Evolutionary conservation across 2,888 invertebrate genomes (phyloP).

Genomic region (Doris montereyensis): DNA sequence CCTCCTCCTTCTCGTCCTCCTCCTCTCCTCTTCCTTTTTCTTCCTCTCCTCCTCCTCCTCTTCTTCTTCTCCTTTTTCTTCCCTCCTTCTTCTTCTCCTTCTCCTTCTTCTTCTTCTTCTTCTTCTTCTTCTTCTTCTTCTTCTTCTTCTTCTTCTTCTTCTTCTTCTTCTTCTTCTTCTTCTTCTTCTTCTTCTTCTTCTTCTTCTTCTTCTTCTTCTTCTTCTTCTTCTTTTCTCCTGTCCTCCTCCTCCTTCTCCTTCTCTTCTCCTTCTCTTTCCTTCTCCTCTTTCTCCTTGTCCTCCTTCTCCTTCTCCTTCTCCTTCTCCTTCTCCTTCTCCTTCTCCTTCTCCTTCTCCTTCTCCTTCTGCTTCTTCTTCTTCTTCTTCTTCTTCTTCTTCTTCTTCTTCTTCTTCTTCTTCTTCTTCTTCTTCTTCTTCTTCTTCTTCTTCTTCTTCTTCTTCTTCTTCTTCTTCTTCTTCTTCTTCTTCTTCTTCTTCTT

Average conservation of each 20-base stretch:
- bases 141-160: background rate
- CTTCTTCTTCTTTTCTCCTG: background rate
- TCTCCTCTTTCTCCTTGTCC: background rate
- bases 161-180: background rate
- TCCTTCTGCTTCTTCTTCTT: background rate
- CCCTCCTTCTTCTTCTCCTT: background rate
- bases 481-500: background rate
- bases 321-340: background rate
- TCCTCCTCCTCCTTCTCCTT: background rate
- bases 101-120: background rate
- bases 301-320: background rate
- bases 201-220: conserved; percentile 9
- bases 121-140: background rate
- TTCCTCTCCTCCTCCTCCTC: background rate
- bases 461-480: background rate
- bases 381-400: background rate
- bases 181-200: background rate
- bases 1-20: background rate
- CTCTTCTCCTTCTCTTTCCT: background rate
- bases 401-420: background rate
- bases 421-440: background rate
- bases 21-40: background rate
- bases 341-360: background rate
- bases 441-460: background rate
- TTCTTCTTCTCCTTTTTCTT: background rate